Base-by-base conservation (phyloP, 1,140 invertebrate genomes). In the Intoshia linei region DNA sequence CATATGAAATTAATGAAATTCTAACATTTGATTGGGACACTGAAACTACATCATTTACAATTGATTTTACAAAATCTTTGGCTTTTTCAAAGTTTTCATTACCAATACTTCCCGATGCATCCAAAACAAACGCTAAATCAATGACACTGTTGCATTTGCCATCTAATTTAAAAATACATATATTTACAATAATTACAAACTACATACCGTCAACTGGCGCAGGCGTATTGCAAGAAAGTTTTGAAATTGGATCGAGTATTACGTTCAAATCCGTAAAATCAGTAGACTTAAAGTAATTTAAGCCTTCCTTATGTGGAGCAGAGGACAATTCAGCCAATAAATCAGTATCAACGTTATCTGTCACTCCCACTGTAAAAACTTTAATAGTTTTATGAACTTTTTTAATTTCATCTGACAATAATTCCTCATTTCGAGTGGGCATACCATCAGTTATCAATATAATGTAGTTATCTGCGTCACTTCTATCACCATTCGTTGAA, bases 41-140 rank as follows among this genome's bases (percentile, higher is more conserved):
- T 25, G 27, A 27, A 13, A 47, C 23, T 23, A 45, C 42, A 21
- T 43, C 38, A 37, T 30, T n/a, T n/a, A n/a, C n/a, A n/a, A n/a
- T n/a, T n/a, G n/a, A n/a, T n/a, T n/a, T n/a, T n/a, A 22, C 37
- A 22, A 18, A 40, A 14, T 36, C 34, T 3, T 36, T 13, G 23
- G 22, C 21, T 25, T 36, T 36, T 24, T 40, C 20, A 19, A 37
- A 40, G 25, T 40, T 37, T 21, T 40, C 19, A 11, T 13, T 25
- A 3, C 34, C 34, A 29, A 4, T 25, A 23, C 33, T 40, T 13
- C 22, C 24, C n/a, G 39, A 40, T 4, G 34, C 34, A 22, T 40
- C 39, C 10, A 40, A 17, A 15, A 29, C 34, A 15, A 40, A 36
- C 17, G 36, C 34, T 11, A 40, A 6, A 20, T 40, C 39, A 11